Conservation (phyloP, 2,797 vertebrate genomes). For the Rhadinocentrus ornatus region DNA sequence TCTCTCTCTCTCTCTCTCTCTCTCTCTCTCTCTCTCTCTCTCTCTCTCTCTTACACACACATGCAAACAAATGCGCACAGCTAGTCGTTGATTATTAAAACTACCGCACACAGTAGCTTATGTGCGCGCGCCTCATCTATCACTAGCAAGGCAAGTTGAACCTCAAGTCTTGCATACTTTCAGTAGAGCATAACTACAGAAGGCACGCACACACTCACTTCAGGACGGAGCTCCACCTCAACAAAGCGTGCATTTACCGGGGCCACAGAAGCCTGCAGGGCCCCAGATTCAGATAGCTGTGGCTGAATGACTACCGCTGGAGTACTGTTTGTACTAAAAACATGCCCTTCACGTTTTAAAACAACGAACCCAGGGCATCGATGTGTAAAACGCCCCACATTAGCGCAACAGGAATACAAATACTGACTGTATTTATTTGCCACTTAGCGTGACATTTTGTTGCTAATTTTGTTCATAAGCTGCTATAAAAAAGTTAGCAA, state of each 20-base stretch:
- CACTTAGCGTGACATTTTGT: background rate
- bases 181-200: background rate
- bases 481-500: background rate
- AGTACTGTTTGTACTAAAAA: background rate
- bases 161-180: slow-evolving; percentile 22
- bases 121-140: slow-evolving; percentile 13
- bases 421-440: background rate
- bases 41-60: background rate
- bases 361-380: background rate
- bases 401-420: no score
- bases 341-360: background rate
- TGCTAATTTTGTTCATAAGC: background rate
- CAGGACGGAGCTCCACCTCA: background rate
- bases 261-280: background rate
- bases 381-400: background rate
- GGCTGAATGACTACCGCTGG: background rate
- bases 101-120: background rate
- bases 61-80: background rate
- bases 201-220: background rate
- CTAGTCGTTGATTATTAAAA: background rate
- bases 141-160: slow-evolving; percentile 14
- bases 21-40: slow-evolving; percentile 3
- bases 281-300: background rate
- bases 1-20: slow-evolving; percentile 2
- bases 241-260: background rate